Evolutionary conservation across 2,888 invertebrate genomes (phyloP), one percentile per base, ranked within the genome.

Genomic region (Phanerotoma sp.): DNA sequence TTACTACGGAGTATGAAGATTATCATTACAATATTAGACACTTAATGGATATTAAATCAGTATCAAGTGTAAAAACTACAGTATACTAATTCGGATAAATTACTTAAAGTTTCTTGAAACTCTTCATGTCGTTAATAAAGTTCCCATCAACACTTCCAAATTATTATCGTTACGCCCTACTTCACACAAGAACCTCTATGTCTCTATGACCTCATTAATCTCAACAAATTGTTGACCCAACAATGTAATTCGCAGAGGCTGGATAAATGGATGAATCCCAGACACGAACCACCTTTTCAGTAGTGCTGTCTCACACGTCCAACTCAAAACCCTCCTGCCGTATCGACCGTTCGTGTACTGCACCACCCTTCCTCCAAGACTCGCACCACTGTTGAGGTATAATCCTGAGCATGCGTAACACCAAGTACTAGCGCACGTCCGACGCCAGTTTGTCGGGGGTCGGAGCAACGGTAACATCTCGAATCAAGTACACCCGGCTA

Each of bases 371-470:
- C 42, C 25, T 13, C 50, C 41, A 32, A 33, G 35, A 35, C 10
- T 42, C 30, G 13, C 49, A 21, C 16, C 13, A 32, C 25, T 11
- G 18, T 32, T 30, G 50, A 41, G 25, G 57, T 52, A 52, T 57
- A 57, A 57, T 49, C 52, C 58, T 54, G 61, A 60, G 73, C 74
- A 67, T 72, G 75, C 75, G 74, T 73, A 73, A 56, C 65, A 64
- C 57, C 33, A 40, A 49, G 48, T 41, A 54, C 54, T 57, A 65
- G 62, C 62, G 61, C 66, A 65, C 64, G 62, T 63, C 65, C 63
- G 69, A 71, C 71, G 72, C 72, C 75, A 77, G 77, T 75, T 69
- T 69, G 74, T 74, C 76, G 75, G 71, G 71, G 72, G 70, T 71
- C 67, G 71, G 69, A 72, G 71, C 67, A 66, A 69, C 69, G 72